phyloP scores from a whole-genome alignment of 1,140 invertebrate species.

The Lerema accius region DNA sequence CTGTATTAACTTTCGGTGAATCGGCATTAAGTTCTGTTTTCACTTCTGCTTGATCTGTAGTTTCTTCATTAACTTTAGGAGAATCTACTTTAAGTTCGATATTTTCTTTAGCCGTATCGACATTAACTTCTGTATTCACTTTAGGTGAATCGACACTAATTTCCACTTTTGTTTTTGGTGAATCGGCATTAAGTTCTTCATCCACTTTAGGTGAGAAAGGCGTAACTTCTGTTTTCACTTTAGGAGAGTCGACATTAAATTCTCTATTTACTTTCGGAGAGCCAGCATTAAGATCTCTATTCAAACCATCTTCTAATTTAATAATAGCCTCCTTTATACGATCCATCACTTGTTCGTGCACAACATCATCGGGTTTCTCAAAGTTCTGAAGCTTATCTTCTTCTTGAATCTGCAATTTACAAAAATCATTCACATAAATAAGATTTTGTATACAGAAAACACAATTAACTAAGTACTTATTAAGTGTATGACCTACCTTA shows the following conservation, averaged over 20 bases:
- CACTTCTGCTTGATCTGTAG: conserved; percentile 4
- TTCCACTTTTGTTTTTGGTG: conserved; percentile 44
- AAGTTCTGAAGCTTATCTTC: conserved; percentile 67
- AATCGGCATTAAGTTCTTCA: conserved; percentile 38
- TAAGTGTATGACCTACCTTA: not conserved
- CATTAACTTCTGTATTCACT: conserved; percentile 16
- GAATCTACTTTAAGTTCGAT: conserved; percentile 17
- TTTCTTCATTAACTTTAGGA: conserved; percentile 32
- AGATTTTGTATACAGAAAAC: too few species aligned
- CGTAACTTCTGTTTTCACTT: conserved; percentile 22
- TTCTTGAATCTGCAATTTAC: conserved; percentile 46
- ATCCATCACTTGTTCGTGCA: conserved; percentile 66
- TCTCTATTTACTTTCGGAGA: conserved; percentile 19
- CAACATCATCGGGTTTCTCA: conserved; percentile 57
- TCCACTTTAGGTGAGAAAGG: not conserved
- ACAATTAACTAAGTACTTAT: too few species aligned
- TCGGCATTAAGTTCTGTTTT: not conserved
- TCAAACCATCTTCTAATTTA: conserved; percentile 65
- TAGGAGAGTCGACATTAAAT: conserved; percentile 17
- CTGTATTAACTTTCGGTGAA: not conserved
- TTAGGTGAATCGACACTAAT: conserved; percentile 18
- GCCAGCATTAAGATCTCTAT: conserved; percentile 31
- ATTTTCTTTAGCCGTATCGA: conserved; percentile 25
- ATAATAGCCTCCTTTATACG: conserved; percentile 70
- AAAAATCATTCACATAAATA: too few species aligned